Percentiles rank a stretch among this genome's conserved stretches.
phyloP scores from a whole-genome alignment of 2,888 invertebrate genomes.

The Ptilodon capucinus region DNA sequence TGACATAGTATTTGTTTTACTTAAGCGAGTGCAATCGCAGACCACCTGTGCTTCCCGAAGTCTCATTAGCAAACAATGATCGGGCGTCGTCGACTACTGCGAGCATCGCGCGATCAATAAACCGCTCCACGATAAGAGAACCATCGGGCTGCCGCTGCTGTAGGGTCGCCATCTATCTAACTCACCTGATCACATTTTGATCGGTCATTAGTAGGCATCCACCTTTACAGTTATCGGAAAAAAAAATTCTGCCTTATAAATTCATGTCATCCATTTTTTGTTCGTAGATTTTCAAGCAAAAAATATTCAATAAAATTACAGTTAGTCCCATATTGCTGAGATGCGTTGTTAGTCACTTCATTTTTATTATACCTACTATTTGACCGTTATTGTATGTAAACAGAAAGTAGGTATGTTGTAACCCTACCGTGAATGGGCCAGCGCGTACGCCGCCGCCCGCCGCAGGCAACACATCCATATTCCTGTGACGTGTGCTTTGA shows the following conservation, averaged over 20 bases:
- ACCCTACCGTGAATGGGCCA: conserved; percentile 36
- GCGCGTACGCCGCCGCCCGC: conserved; percentile 36
- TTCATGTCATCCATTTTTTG: not conserved
- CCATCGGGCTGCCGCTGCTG: conserved; percentile 13
- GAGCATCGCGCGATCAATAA: conserved; percentile 56
- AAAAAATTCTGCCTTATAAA: not conserved
- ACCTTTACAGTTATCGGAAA: conserved; percentile 1
- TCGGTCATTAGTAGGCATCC: not conserved
- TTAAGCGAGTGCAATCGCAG: conserved; percentile 43
- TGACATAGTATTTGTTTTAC: conserved; percentile 62
- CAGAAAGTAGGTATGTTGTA: conserved; percentile 22
- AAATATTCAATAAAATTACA: not conserved
- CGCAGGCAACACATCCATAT: conserved; percentile 74
- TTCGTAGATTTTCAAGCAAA: not conserved
- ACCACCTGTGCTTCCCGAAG: conserved; percentile 59
- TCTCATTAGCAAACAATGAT: conserved; percentile 78
- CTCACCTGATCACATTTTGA: not conserved
- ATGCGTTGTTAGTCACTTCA: not conserved
- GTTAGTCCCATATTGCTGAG: not conserved
- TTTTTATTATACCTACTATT: not conserved
- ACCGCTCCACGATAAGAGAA: conserved; percentile 48
- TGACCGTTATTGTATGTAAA: not conserved
- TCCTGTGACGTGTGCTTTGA: conserved; percentile 78
- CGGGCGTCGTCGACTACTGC: conserved; percentile 45
- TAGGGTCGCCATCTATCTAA: conserved; percentile 29